Evolutionary conservation across 2,113 vertebrate genomes (phyloP).

Genomic region (Campylorhamphus procurvoides): DNA sequence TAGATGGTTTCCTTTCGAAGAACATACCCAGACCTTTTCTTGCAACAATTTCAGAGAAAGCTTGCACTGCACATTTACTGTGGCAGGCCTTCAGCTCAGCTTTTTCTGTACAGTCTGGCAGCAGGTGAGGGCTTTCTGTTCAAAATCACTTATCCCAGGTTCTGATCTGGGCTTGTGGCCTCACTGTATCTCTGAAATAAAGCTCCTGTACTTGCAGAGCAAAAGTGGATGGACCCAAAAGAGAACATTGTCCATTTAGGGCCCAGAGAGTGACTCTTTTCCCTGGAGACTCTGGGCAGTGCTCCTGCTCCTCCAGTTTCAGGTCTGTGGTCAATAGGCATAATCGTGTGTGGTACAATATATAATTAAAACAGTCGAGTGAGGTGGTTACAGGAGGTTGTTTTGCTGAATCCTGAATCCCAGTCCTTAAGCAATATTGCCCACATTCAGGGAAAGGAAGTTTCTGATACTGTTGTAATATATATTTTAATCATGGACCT

Average conservation of each 20-base stretch:
- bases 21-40: not conserved
- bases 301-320: not conserved
- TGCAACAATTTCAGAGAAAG: not conserved
- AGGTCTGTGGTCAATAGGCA: not conserved
- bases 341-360: not conserved
- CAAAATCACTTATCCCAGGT: not conserved
- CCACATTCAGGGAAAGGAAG: not conserved
- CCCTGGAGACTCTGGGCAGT: not conserved
- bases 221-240: not conserved
- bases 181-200: not conserved
- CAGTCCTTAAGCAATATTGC: conserved; percentile 22
- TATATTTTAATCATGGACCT: not conserved
- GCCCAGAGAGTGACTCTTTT: not conserved
- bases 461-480: conserved; percentile 6
- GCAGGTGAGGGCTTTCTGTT: not conserved
- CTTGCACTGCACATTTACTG: not conserved
- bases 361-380: fast-evolving
- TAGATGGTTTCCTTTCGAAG: not conserved
- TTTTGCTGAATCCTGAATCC: not conserved
- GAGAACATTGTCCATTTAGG: fast-evolving
- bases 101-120: not conserved
- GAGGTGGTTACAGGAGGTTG: not conserved
- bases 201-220: not conserved
- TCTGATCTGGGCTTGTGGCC: fast-evolving
- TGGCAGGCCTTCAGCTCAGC: not conserved